Percentiles rank a stretch among this genome's conserved stretches.
These are phyloP conservation scores for Berghia stephanieae DNA, from an alignment of 1,140 invertebrate species.

Conservation along the genomic window DNA sequence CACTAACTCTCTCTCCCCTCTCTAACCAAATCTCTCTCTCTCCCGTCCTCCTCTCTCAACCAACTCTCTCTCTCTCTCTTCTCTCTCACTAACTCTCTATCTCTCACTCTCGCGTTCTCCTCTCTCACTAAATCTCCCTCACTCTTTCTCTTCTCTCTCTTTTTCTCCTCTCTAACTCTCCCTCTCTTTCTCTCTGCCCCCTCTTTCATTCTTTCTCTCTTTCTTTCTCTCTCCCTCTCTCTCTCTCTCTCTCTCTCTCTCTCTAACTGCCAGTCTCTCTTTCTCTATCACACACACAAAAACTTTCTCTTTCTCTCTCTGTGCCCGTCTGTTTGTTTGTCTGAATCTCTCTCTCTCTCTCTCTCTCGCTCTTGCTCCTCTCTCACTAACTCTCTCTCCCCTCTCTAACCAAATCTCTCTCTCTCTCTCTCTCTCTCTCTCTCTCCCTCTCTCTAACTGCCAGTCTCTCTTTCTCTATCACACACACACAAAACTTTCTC, in stretches of 20 bases:
- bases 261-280: background rate
- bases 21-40: background rate
- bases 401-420: too few relatives aligned
- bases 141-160: too few relatives aligned
- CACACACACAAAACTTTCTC: too few relatives aligned
- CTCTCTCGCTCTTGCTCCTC: background rate
- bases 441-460: too few relatives aligned
- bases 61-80: conserved; percentile 12
- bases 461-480: too few relatives aligned
- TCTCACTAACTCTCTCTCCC: too few relatives aligned
- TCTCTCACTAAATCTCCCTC: background rate
- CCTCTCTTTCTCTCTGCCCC: conserved; percentile 14
- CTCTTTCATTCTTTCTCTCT: background rate
- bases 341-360: background rate
- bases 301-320: background rate
- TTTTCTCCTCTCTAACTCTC: too few relatives aligned
- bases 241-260: conserved; percentile 7
- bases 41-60: background rate
- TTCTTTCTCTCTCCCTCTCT: background rate
- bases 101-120: background rate
- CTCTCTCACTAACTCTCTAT: too few relatives aligned
- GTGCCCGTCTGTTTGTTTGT: too few relatives aligned
- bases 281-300: background rate
- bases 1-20: background rate
- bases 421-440: too few relatives aligned